Conservation (phyloP, 2,113 vertebrate genomes). For the Apodemus speciosus region DNA sequence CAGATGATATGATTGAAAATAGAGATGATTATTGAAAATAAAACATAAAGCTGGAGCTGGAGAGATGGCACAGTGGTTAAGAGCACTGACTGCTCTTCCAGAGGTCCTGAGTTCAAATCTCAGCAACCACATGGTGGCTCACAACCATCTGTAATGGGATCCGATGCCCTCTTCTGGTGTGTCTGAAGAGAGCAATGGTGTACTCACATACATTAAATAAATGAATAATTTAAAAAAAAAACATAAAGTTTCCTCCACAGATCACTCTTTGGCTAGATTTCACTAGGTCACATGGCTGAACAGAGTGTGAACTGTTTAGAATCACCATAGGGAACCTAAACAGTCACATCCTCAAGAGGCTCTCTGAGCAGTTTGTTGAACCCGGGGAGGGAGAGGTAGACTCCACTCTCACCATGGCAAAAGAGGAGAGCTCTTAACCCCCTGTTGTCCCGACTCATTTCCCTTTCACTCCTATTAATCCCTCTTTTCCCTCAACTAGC, state of each 20-base stretch:
- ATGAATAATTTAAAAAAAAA: neutral
- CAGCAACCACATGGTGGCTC: too few relatives aligned
- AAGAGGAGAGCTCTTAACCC: neutral
- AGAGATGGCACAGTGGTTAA: too few relatives aligned
- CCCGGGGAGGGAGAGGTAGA: neutral
- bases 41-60: neutral
- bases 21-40: neutral
- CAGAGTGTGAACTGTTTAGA: neutral
- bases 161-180: too few relatives aligned
- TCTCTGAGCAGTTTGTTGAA: neutral
- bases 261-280: slow-evolving; percentile 36
- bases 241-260: neutral
- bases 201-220: too few relatives aligned
- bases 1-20: slow-evolving; percentile 38
- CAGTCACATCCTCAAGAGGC: neutral
- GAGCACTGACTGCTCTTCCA: too few relatives aligned
- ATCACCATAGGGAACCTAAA: neutral
- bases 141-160: too few relatives aligned
- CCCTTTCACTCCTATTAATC: neutral
- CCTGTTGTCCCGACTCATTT: neutral
- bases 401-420: neutral
- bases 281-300: neutral
- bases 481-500: neutral
- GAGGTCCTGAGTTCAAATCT: too few relatives aligned
- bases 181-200: too few relatives aligned